Conservation (phyloP, 2,113 vertebrate genomes). For the Climacteris rufus region DNA sequence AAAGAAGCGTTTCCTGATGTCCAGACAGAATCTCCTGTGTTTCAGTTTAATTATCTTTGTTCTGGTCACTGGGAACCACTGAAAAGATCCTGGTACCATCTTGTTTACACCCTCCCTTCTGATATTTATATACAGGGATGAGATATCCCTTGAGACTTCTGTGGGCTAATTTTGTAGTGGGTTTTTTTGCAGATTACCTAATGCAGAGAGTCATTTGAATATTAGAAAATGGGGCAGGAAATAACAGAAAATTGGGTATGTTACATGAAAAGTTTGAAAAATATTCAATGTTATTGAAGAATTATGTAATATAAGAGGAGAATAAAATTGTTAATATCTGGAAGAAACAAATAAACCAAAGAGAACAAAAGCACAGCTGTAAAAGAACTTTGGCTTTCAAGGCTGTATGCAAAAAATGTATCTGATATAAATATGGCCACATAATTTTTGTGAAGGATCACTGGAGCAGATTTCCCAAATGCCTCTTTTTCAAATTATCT, state of each 20-base stretch:
- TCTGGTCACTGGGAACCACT: background rate
- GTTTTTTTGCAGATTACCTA: background rate
- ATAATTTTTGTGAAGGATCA: background rate
- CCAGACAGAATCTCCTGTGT: background rate
- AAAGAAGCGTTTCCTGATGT: background rate
- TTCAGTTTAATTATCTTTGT: background rate
- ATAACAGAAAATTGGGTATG: background rate
- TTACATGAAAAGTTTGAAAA: background rate
- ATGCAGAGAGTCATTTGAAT: background rate
- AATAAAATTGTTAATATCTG: background rate
- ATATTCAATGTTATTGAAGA: background rate
- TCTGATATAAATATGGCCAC: background rate
- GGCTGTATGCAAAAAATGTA: background rate
- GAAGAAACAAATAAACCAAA: background rate
- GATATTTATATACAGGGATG: background rate
- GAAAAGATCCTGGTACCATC: background rate
- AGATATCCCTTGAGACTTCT: background rate
- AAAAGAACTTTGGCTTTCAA: background rate
- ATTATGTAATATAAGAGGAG: background rate
- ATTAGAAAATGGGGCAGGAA: background rate
- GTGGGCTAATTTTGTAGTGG: background rate
- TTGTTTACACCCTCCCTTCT: background rate
- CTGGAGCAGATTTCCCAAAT: background rate
- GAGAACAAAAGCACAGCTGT: background rate
- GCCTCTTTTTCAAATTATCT: conserved; percentile 15